Evolutionary conservation across 2,113 vertebrate species (phyloP), one percentile per base, ranked within the genome.

Genomic region (Eretmochelys imbricata): DNA sequence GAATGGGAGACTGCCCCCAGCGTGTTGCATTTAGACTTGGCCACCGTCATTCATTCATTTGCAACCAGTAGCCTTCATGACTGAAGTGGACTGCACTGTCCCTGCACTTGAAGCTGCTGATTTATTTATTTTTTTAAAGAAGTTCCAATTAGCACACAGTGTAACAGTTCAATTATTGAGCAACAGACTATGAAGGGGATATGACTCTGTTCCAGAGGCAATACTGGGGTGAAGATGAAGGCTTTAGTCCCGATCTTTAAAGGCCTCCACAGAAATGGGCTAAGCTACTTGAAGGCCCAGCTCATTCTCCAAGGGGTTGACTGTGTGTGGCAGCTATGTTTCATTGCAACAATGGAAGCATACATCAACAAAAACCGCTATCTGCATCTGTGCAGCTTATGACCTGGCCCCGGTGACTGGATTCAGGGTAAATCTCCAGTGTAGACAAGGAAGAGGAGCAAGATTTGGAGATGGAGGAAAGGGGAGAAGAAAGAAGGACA

Each of bases 191-290:
- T 2, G 46, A 20, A 50, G 31, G 19, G 3, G 2, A 14, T 22
- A 20, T 0, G 1, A 14, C 19, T 46, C 24, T 59, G 11, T 42
- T 51, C 0, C 0, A 9, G 27, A 24, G 24, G 48, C 5, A 46
- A 42, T 2, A 0, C 25, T 16, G 4, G 2, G 9, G 17, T 49
- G 3, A 82, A 31, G 81, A 78, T 2, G 8, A 17, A 48, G 31
- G 53, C 69, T 72, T 82, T 57, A 14, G 31, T 54, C 31, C 46
- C 10, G 4, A 1, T 46, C 16, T 19, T 51, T 25, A 54, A 46
- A 79, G 11, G 17, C 8, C 1, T 31, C 38, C 72, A 11, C 17
- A 86, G 51, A 42, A 83, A 83, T 1, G 9, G 17, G 19, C 19
- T 14, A 29, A 81, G 14, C 9, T 81, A 31, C 46, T 35, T 78